Evolutionary conservation across 1,140 invertebrate species (phyloP).

Genomic region (Atopsyche davidsoni): DNA sequence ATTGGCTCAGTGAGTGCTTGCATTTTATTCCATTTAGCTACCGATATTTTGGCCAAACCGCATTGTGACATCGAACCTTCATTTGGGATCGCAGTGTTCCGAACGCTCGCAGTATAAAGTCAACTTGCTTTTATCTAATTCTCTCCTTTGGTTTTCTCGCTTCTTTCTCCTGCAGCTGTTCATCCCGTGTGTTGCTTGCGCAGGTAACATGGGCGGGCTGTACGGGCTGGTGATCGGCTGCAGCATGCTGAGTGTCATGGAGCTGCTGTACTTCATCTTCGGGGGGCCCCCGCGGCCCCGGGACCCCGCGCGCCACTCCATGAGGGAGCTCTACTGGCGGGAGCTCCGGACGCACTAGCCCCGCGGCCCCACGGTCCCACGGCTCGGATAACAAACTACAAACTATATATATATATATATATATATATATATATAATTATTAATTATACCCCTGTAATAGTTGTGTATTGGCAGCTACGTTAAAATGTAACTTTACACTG

Average conservation of each 20-base stretch:
- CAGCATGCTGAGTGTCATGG: constrained; percentile 53
- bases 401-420: neutral
- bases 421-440: constrained; percentile 1
- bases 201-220: constrained; percentile 56
- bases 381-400: constrained; percentile 14
- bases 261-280: constrained; percentile 52
- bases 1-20: constrained; percentile 47
- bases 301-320: constrained; percentile 1
- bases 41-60: no score
- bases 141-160: no score
- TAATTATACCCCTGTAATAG: no score
- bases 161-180: constrained; percentile 1
- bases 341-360: constrained; percentile 22
- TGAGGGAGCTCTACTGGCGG: constrained; percentile 24
- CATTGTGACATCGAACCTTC: no score
- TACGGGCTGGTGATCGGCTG: constrained; percentile 57
- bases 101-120: no score
- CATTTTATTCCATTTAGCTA: no score
- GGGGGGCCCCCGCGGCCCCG: constrained; percentile 18
- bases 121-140: no score
- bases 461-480: no score
- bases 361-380: no score
- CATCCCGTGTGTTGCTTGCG: neutral
- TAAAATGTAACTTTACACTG: no score
- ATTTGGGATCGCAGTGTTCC: no score